Evolutionary conservation across 53 echinoderm and acorn worm species (phyloP), one percentile per base, ranked within the genome.

Genomic region (Echinarachnius parma): DNA sequence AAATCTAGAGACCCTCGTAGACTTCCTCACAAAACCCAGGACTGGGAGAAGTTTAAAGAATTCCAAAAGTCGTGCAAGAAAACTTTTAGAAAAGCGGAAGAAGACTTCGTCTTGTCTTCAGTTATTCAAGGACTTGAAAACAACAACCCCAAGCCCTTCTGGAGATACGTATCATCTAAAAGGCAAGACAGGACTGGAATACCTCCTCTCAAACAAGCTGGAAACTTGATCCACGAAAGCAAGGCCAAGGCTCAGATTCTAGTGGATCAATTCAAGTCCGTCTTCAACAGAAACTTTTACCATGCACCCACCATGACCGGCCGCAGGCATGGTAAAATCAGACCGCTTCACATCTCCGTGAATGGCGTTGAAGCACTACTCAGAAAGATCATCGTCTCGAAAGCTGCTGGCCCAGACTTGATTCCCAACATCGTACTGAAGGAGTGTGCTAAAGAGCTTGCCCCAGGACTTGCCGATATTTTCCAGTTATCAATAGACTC

Each of bases 11-110:
- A 46, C 45, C 14, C 65, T 14, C 23, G 9, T 18, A 36, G 27
- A 10, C 1, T 18, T 45, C 46, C 28, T 16, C 9, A 23, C 22
- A 65, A 47, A 48, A 65, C 45, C 15, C 10, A 30, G 9, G 65
- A 46, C 18, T 65, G 65, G 48, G 28, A 65, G 47, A 65, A 65
- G 30, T 46, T 46, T n/a, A 47, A 25, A 33, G 65, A 65, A 25
- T 65, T 46, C 48, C 65, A 65, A 47, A 46, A 64, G 19, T 14
- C 13, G 11, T 35, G 59, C 8, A 58, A 58, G 30, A 25, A 29
- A 27, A 5, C 59, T 11, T 58, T 58, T n/a, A 58, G 27, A 27
- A 28, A 58, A 27, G 59, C 59, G 3, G 30, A 26, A 58, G 59
- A 58, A 27, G 27, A 58, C n/a, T 58, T 58, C 27, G 27, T 58